Evolutionary conservation across 2,888 invertebrate species (phyloP).

Genomic region (Elmis aenea): DNA sequence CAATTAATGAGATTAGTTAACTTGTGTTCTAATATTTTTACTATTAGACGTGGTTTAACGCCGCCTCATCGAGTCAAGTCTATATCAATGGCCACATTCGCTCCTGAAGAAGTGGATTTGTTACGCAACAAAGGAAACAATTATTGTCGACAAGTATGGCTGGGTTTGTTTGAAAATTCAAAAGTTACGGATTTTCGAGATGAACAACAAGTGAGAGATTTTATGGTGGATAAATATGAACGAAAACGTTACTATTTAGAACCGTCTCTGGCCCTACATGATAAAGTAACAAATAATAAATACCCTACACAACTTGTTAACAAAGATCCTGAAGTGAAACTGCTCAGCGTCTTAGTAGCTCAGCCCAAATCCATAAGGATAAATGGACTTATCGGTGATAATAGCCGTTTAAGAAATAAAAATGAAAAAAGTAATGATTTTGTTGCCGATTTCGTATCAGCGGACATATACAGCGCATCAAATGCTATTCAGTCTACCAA

Average conservation of each 20-base stretch:
- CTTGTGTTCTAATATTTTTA: no score
- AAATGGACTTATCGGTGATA: conserved; percentile 1
- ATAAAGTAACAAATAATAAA: no score
- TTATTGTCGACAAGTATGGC: conserved; percentile 87
- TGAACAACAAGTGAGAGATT: conserved; percentile 86
- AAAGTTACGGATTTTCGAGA: conserved; percentile 68
- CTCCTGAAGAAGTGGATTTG: conserved; percentile 90
- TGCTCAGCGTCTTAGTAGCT: conserved; percentile 1
- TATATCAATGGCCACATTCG: conserved; percentile 97
- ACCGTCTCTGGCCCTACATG: conserved; percentile 18
- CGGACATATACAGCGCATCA: conserved; percentile 63
- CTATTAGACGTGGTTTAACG: conserved; percentile 90
- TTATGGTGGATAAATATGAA: conserved; percentile 94
- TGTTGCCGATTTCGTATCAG: conserved; percentile 67
- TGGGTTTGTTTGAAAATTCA: conserved; percentile 79
- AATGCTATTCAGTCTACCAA: conserved; percentile 28
- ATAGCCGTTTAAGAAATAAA: no score
- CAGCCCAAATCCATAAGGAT: not conserved
- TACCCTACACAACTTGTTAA: not conserved
- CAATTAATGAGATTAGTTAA: no score
- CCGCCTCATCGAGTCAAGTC: conserved; percentile 98
- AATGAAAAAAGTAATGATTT: conserved; percentile 40
- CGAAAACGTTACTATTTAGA: conserved; percentile 67
- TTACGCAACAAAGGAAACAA: conserved; percentile 89
- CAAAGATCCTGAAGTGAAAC: conserved; percentile 12